These are phyloP conservation scores for Esperia sulphurella DNA, from an alignment of 2,888 invertebrate species.

Conservation along the genomic window DNA sequence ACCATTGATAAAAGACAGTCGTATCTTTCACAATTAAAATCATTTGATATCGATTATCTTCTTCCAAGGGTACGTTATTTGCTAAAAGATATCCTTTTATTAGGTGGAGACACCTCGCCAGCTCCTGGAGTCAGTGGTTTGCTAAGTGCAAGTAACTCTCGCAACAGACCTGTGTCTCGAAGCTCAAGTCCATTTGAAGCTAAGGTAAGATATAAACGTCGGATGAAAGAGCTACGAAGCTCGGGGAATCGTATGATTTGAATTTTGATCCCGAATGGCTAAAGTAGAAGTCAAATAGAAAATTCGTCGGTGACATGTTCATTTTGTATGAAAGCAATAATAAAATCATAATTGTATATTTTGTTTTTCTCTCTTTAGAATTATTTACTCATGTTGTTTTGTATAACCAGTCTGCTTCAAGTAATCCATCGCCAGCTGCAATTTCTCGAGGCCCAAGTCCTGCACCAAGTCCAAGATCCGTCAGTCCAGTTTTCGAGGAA, in stretches of 20 bases:
- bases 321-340: no score
- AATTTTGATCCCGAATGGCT: no score
- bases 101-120: conserved; percentile 2
- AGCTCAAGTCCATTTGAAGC: conserved; percentile 24
- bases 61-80: no score
- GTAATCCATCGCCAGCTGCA: conserved; percentile 23
- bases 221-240: no score
- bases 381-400: no score
- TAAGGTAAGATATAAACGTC: neutral
- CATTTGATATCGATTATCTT: no score
- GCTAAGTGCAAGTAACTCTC: conserved; percentile 17
- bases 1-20: no score
- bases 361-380: neutral
- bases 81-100: neutral
- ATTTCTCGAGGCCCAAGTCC: conserved; percentile 40
- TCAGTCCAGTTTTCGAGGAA: conserved; percentile 32
- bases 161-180: conserved; percentile 36
- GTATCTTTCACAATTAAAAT: no score
- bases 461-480: conserved; percentile 15
- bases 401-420: neutral
- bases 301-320: no score
- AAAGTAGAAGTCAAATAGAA: no score
- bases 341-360: neutral
- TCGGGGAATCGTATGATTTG: no score
- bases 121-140: conserved; percentile 13